Base-by-base conservation (phyloP, 2,888 invertebrate genomes). In the Folsomia candida region DNA sequence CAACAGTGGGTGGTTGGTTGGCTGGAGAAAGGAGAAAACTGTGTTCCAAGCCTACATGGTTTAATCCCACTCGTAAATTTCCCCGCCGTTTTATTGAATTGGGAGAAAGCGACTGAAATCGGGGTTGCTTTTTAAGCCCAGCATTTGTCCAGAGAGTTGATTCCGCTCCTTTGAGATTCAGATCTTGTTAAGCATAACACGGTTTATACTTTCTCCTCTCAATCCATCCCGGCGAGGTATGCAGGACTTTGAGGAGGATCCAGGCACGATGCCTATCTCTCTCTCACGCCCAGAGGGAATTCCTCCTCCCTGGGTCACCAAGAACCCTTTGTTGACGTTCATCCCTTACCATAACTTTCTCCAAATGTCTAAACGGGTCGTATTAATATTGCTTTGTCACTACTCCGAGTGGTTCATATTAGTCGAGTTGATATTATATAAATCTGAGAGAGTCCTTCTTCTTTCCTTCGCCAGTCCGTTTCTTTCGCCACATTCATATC, bases 401-500 rank as follows among this genome's bases (percentile, higher is more conserved):
- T n/a, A n/a, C n/a, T n/a, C n/a, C n/a, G n/a, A n/a, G n/a, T n/a
- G n/a, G n/a, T n/a, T n/a, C n/a, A n/a, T n/a, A n/a, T n/a, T n/a
- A n/a, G n/a, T n/a, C n/a, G n/a, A n/a, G n/a, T n/a, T n/a, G n/a
- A n/a, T n/a, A n/a, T n/a, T n/a, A n/a, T n/a, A 20, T 27, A 61
- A 28, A 28, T 61, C 27, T 61, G 24, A 18, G n/a, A 24, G 58
- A n/a, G 24, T 57, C 20, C 57, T 57, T 18, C 57, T n/a, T 18
- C 57, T 4, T 37, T 37, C 14, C 37, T n/a, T n/a, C n/a, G n/a
- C n/a, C n/a, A n/a, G n/a, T n/a, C n/a, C n/a, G n/a, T n/a, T n/a
- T 37, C 37, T 37, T 37, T 37, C 37, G 14, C 47, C 63, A 71
- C 67, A 68, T 67, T 74, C 63, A 37, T 37, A 37, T 69, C 69